Percentiles rank a stretch among this genome's conserved stretches.
phyloP scores from a whole-genome alignment of 2,113 vertebrate genomes.

The Dryoscopus gambensis region DNA sequence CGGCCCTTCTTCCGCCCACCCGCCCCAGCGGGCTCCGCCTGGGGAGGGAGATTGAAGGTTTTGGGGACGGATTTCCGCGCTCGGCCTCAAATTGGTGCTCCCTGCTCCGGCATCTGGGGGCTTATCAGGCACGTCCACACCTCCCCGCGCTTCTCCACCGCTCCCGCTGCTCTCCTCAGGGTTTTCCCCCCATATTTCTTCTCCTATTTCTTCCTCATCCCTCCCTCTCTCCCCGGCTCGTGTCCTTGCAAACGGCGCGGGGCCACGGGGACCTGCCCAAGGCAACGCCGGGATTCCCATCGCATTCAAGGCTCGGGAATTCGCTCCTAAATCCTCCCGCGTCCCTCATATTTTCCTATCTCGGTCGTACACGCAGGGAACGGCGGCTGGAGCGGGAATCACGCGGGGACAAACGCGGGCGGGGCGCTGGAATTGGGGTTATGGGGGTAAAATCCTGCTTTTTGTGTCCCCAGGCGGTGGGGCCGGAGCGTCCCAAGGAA shows the following conservation, averaged over 20 bases:
- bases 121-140: not conserved
- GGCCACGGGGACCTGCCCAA: rapidly evolving
- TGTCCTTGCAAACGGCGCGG: not conserved
- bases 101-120: not conserved
- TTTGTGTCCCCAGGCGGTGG: not conserved
- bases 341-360: not conserved
- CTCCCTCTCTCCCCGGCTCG: not conserved
- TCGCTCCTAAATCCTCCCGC: not conserved
- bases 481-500: not conserved
- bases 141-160: not conserved
- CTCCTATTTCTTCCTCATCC: not conserved
- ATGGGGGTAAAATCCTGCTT: not conserved
- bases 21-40: not conserved
- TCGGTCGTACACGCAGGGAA: too few relatives aligned
- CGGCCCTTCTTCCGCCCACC: not conserved
- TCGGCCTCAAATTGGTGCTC: not conserved
- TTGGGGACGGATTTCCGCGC: not conserved
- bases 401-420: rapidly evolving
- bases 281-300: not conserved
- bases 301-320: not conserved
- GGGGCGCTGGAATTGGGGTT: not conserved
- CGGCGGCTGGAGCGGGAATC: not conserved
- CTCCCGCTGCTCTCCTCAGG: not conserved
- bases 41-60: not conserved
- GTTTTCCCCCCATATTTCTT: not conserved